phyloP scores from a whole-genome alignment of 2,888 invertebrate genomes.

The Apodemia hepburni region DNA sequence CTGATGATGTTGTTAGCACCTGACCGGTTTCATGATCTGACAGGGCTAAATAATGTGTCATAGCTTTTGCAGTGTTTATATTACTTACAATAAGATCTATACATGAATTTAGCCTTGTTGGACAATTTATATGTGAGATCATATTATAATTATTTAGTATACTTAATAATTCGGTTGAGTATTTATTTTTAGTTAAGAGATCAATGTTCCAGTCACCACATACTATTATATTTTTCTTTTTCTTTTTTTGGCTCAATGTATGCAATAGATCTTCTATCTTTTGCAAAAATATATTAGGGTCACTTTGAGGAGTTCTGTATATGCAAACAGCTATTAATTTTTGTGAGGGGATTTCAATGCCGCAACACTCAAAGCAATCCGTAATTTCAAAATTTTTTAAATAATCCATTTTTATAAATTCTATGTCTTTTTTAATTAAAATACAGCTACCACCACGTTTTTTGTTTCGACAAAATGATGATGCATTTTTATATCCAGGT shows the following conservation, averaged over 20 bases:
- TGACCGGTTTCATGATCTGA: constrained; percentile 11
- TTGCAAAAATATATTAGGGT: constrained; percentile 4
- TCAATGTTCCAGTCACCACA: constrained; percentile 22
- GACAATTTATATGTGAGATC: constrained; percentile 11
- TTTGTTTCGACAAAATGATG: neutral
- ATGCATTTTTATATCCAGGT: neutral
- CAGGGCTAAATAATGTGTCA: neutral
- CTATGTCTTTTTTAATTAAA: neutral
- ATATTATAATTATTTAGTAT: constrained; percentile 10
- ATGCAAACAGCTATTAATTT: constrained; percentile 9
- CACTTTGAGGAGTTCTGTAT: constrained; percentile 14
- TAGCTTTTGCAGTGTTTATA: constrained; percentile 3
- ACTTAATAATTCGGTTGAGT: neutral
- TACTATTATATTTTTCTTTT: constrained; percentile 16
- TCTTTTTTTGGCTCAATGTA: neutral
- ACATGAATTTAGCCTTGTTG: neutral
- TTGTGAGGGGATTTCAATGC: constrained; percentile 2
- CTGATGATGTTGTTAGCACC: neutral
- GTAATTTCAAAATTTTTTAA: neutral
- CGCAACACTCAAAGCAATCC: constrained; percentile 6
- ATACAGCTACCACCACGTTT: too few species aligned
- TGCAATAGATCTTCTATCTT: constrained; percentile 8
- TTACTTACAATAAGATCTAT: constrained; percentile 9
- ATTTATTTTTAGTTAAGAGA: constrained; percentile 7
- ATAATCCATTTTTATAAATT: neutral